phyloP scores from a whole-genome alignment of 2,113 vertebrate genomes.

The Sphaerodactylus townsendi region DNA sequence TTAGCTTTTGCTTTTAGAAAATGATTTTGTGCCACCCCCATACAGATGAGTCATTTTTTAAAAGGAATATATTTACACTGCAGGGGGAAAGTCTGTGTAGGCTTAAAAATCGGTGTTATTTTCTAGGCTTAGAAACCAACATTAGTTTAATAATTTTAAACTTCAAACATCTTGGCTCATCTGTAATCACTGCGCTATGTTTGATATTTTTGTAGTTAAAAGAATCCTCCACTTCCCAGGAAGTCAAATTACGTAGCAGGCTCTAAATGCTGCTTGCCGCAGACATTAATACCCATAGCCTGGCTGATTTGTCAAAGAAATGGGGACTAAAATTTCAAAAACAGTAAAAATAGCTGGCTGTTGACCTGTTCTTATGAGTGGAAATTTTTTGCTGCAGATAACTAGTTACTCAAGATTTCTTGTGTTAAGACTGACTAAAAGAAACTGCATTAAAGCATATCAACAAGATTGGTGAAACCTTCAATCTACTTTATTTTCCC shows the following conservation, averaged over 20 bases:
- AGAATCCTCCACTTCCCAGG: background rate
- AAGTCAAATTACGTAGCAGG: background rate
- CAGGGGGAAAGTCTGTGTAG: background rate
- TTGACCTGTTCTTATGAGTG: background rate
- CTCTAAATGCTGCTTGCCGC: background rate
- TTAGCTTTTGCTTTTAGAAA: slow-evolving; percentile 5
- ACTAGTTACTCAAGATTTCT: background rate
- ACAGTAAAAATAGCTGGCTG: background rate
- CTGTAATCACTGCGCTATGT: background rate
- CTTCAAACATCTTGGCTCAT: background rate
- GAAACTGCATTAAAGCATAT: slow-evolving; percentile 32
- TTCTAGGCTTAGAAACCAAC: background rate
- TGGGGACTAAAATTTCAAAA: background rate
- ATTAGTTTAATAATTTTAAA: background rate
- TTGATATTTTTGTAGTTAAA: background rate
- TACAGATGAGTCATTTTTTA: background rate
- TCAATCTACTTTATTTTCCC: slow-evolving; percentile 26
- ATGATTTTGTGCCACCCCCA: background rate
- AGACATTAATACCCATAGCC: slow-evolving; percentile 2
- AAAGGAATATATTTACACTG: background rate
- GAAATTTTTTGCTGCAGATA: slow-evolving; percentile 30
- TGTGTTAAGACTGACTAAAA: slow-evolving; percentile 18
- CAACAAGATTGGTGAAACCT: slow-evolving; percentile 36
- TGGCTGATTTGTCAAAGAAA: background rate
- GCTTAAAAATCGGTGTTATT: slow-evolving; percentile 1